Evolutionary conservation across 2,888 invertebrate species (phyloP).

Genomic region (Amiota minor): DNA sequence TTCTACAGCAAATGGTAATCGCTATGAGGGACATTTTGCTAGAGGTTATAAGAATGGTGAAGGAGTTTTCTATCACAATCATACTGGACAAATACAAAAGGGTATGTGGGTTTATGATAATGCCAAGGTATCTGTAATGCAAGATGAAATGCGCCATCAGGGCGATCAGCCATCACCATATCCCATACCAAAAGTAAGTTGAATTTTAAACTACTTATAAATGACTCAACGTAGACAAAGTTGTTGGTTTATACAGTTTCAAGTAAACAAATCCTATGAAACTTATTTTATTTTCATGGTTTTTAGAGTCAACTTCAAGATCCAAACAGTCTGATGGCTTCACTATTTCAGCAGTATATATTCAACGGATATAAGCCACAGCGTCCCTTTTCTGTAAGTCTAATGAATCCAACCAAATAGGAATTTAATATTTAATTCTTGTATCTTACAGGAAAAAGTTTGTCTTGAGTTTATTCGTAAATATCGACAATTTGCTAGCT

Average conservation of each 20-base stretch:
- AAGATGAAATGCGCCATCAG: slow-evolving; percentile 65
- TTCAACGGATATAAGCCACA: slow-evolving; percentile 49
- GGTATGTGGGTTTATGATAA: slow-evolving; percentile 69
- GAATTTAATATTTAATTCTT: background rate
- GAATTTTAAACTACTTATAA: background rate
- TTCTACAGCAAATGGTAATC: slow-evolving; percentile 67
- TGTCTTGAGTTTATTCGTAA: slow-evolving; percentile 57
- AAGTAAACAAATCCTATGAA: background rate
- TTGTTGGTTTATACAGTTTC: slow-evolving; percentile 1
- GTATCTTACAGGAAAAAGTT: slow-evolving; percentile 50
- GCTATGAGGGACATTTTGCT: slow-evolving; percentile 70
- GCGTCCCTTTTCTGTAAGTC: slow-evolving; percentile 54
- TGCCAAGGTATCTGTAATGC: slow-evolving; percentile 65
- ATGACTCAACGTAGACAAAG: background rate
- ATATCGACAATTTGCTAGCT: slow-evolving; percentile 51
- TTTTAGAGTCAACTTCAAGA: slow-evolving; percentile 53
- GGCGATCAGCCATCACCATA: slow-evolving; percentile 55
- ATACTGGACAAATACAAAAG: slow-evolving; percentile 71
- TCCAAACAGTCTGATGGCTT: slow-evolving; percentile 62
- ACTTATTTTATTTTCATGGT: slow-evolving; percentile 12
- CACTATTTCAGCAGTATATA: slow-evolving; percentile 61
- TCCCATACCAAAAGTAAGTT: slow-evolving; percentile 59
- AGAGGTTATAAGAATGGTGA: slow-evolving; percentile 71
- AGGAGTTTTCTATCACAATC: slow-evolving; percentile 68
- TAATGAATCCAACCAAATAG: background rate